Evolutionary conservation across 2,888 invertebrate genomes (phyloP).

Genomic region (Metallyticus violacea): DNA sequence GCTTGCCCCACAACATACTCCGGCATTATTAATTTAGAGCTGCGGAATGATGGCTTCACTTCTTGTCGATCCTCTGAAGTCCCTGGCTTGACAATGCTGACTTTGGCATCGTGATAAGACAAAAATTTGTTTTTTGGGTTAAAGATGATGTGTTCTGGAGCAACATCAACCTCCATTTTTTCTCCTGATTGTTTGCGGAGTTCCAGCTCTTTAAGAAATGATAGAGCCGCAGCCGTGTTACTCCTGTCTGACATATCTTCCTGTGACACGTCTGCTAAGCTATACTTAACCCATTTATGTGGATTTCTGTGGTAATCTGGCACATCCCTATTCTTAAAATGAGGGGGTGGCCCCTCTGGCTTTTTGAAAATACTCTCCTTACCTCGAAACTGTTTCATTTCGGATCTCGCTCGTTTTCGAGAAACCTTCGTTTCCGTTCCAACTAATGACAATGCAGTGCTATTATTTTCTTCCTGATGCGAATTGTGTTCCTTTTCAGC

Average conservation of each 20-base stretch:
- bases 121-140: slow-evolving; percentile 16
- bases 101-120: not conserved
- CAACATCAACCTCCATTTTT: slow-evolving; percentile 29
- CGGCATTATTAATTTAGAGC: slow-evolving; percentile 73
- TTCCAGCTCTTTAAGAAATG: slow-evolving; percentile 69
- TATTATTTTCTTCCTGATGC: slow-evolving; percentile 25
- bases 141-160: slow-evolving; percentile 33
- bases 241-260: slow-evolving; percentile 76
- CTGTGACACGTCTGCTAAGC: slow-evolving; percentile 69
- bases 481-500: slow-evolving; percentile 57
- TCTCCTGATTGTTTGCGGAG: slow-evolving; percentile 46
- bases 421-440: not conserved
- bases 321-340: slow-evolving; percentile 41
- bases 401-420: slow-evolving; percentile 41
- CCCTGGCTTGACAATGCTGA: not conserved
- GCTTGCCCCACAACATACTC: slow-evolving; percentile 76
- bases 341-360: slow-evolving; percentile 58
- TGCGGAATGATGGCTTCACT: slow-evolving; percentile 49
- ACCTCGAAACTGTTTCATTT: slow-evolving; percentile 62
- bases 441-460: not conserved
- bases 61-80: not conserved
- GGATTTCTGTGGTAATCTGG: slow-evolving; percentile 67
- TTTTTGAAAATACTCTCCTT: slow-evolving; percentile 78
- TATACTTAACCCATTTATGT: slow-evolving; percentile 78
- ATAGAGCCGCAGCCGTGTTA: slow-evolving; percentile 73